Evolutionary conservation across 2,888 invertebrate genomes (phyloP).

Genomic region (Polymixis lichenea): DNA sequence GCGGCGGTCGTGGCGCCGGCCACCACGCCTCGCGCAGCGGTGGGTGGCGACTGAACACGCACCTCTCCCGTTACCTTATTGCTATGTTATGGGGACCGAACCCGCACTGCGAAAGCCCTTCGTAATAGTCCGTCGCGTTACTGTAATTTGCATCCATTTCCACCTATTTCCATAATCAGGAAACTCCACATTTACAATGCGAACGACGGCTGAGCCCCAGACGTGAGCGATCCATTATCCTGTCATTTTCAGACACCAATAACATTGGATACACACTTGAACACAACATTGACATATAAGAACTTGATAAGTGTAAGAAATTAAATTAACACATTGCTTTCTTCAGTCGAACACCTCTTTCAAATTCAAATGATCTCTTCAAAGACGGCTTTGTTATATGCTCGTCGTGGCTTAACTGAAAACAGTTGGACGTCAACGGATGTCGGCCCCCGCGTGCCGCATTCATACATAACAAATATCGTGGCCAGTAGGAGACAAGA

Average conservation of each 20-base stretch:
- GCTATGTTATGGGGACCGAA: slow-evolving; percentile 88
- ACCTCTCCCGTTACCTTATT: slow-evolving; percentile 90
- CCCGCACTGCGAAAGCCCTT: slow-evolving; percentile 85
- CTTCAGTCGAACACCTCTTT: slow-evolving; percentile 72
- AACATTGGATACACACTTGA: slow-evolving; percentile 47
- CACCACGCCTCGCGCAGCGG: slow-evolving; percentile 87
- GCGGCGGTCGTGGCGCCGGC: slow-evolving; percentile 79
- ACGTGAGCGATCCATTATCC: slow-evolving; percentile 53
- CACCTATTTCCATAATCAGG: slow-evolving; percentile 65
- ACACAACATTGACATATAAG: slow-evolving; percentile 54
- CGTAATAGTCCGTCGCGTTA: slow-evolving; percentile 70
- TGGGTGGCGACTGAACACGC: slow-evolving; percentile 87
- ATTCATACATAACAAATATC: slow-evolving; percentile 85
- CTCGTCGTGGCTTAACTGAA: slow-evolving; percentile 82
- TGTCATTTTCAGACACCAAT: slow-evolving; percentile 53
- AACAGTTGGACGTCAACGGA: slow-evolving; percentile 86
- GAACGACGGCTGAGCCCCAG: slow-evolving; percentile 38
- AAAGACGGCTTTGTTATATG: slow-evolving; percentile 80
- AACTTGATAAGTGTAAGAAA: slow-evolving; percentile 57
- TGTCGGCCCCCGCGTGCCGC: slow-evolving; percentile 77
- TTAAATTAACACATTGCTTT: slow-evolving; percentile 75
- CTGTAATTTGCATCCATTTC: slow-evolving; percentile 75
- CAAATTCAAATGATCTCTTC: slow-evolving; percentile 76
- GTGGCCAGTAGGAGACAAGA: slow-evolving; percentile 80
- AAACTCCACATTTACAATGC: slow-evolving; percentile 55